These are phyloP conservation scores for Agrotis segetum DNA, from an alignment of 2,888 invertebrate genomes.

Conservation along the genomic window DNA sequence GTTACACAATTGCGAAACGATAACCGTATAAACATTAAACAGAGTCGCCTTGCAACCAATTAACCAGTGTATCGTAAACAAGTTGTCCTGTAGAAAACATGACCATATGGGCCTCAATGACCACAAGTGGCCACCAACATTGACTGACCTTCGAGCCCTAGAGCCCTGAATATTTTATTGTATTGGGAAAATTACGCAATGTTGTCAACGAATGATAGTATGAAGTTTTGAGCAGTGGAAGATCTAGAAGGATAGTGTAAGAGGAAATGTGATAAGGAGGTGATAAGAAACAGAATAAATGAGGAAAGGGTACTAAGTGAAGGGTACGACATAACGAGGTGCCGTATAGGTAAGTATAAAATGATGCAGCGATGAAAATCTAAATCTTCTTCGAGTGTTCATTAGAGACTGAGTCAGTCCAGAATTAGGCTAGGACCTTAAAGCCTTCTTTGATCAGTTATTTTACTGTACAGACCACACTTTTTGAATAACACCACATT, in stretches of 20 bases:
- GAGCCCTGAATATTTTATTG: conserved; percentile 20
- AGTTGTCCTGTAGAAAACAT: conserved; percentile 42
- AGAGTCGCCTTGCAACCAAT: conserved; percentile 44
- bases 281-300: not conserved
- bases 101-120: conserved; percentile 41
- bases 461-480: not conserved
- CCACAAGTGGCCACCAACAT: conserved; percentile 26
- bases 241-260: not conserved
- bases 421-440: not conserved
- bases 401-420: not conserved
- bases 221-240: not conserved
- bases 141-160: conserved; percentile 45
- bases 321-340: not conserved
- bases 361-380: not conserved
- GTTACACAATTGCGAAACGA: conserved; percentile 31
- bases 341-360: too few relatives aligned
- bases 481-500: not conserved
- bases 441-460: not conserved
- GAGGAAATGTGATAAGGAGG: not conserved
- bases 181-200: conserved; percentile 17
- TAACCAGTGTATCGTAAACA: conserved; percentile 44
- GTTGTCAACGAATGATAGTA: not conserved
- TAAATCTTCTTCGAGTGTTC: not conserved
- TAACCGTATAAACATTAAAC: conserved; percentile 8
- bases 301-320: not conserved